Evolutionary conservation across 2,113 vertebrate genomes (phyloP), one percentile per base, ranked within the genome.

Genomic region (Scytalopus superciliaris): DNA sequence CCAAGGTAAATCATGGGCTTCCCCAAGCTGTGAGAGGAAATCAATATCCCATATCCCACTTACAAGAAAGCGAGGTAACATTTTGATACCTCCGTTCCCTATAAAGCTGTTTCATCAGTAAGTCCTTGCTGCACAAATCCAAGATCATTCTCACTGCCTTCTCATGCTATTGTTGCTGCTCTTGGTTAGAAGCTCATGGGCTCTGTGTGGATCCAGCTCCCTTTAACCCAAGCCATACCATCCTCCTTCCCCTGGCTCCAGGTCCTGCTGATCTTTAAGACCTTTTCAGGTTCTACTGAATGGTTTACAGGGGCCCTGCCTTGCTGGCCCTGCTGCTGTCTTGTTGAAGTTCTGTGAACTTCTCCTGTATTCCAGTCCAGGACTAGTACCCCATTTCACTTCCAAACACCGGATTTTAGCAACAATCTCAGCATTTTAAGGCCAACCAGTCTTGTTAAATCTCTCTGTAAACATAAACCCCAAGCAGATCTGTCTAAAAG

Each of bases 381-480:
- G 35, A 24, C 76, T 52, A 30, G 55, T 14, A 68, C 40, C 49
- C 69, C 37, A 45, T 75, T 85, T 83, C 77, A 28, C 28, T 93
- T 68, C 66, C 74, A 90, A 81, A 72, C 33, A 69, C 66, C 83
- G 84, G 93, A 93, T 86, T 95, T 90, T 57, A 95, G 66, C 68
- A 83, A 57, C 4, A 14, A 87, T 78, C 40, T 89, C 88, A 72
- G 49, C 37, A 50, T 74, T 91, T 90, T 85, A 70, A 91, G 87
- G 85, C 76, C 68, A 84, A 39, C 15, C 83, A 52, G 73, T 40
- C 76, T 45, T 87, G 85, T 68, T 81, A 95, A 93, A 87, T 84
- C 82, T 90, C 80, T 86, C 77, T 93, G 90, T 56, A 94, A 96
- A 94, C 94, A 92, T 25, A 92, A 94, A 94, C 23, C 53, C 28